phyloP scores from a whole-genome alignment of 2,888 invertebrate species.

The Branchellion lobata region DNA sequence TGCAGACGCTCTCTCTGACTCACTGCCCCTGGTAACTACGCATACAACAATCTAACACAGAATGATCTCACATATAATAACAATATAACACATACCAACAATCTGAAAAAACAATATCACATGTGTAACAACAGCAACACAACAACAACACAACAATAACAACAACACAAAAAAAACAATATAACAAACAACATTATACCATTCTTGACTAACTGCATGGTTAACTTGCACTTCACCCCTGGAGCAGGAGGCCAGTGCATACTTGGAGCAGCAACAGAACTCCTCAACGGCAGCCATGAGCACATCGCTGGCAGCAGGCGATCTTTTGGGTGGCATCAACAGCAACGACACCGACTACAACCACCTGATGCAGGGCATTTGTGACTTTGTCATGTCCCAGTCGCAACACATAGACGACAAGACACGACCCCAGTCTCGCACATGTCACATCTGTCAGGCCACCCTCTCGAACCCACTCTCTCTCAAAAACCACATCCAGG shows the following conservation, averaged over 20 bases:
- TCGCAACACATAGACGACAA: slow-evolving; percentile 28
- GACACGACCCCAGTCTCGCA: not conserved
- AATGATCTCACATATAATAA: too few relatives aligned
- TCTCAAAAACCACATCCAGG: slow-evolving; percentile 47
- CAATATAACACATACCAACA: too few relatives aligned
- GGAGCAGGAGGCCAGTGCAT: not conserved
- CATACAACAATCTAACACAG: too few relatives aligned
- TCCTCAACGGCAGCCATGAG: not conserved
- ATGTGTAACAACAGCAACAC: too few relatives aligned
- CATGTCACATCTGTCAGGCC: slow-evolving; percentile 48
- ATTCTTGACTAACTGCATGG: not conserved
- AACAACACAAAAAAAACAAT: too few relatives aligned
- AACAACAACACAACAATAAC: too few relatives aligned
- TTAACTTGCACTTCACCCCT: too few relatives aligned
- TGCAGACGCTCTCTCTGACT: not conserved
- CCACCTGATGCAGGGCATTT: slow-evolving; percentile 34
- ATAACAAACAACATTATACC: too few relatives aligned
- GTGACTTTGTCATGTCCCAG: slow-evolving; percentile 43
- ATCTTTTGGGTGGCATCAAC: not conserved
- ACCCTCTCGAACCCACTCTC: slow-evolving; percentile 44
- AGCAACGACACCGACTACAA: not conserved
- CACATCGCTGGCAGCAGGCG: not conserved
- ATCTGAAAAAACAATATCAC: too few relatives aligned
- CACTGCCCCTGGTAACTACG: not conserved
- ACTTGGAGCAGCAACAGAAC: not conserved